A percentile compares a stretch with the other conserved stretches of the same genome.
These are phyloP conservation scores for Uria aalge DNA, from an alignment of 2,113 vertebrate genomes.

Conservation along the genomic window DNA sequence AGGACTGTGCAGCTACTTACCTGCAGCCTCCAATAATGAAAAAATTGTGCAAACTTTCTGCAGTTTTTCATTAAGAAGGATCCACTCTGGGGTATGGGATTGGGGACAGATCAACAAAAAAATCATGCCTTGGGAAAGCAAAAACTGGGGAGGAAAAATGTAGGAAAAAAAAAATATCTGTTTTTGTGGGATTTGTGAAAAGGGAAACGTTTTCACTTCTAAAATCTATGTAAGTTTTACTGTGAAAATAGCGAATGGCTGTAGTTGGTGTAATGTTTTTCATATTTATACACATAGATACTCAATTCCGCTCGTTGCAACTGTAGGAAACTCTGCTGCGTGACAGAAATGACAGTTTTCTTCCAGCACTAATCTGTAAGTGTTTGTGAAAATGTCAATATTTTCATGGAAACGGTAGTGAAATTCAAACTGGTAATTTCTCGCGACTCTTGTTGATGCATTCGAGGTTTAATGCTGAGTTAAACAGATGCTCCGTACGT, in stretches of 20 bases:
- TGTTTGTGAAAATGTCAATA: too few species aligned
- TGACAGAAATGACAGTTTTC: not conserved
- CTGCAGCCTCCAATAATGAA: not conserved
- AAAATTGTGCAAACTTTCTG: not conserved
- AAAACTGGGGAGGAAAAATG: not conserved
- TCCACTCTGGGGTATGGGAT: not conserved
- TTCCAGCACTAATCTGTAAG: not conserved
- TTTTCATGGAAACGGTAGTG: not conserved
- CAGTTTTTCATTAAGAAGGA: not conserved
- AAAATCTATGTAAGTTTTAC: not conserved
- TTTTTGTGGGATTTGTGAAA: not conserved
- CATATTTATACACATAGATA: accelerated
- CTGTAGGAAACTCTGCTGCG: not conserved
- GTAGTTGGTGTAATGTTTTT: not conserved
- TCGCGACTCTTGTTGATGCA: accelerated
- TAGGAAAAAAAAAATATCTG: accelerated
- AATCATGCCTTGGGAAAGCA: not conserved
- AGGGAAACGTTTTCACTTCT: not conserved
- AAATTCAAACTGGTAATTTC: not conserved
- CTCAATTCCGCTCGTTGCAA: not conserved
- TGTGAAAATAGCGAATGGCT: not conserved
- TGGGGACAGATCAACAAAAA: not conserved
- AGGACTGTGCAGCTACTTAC: not conserved
- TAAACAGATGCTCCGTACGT: accelerated
- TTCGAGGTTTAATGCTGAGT: not conserved